Base-by-base conservation (phyloP, 1,140 invertebrate species). In the Zeugodacus cucurbitae region DNA sequence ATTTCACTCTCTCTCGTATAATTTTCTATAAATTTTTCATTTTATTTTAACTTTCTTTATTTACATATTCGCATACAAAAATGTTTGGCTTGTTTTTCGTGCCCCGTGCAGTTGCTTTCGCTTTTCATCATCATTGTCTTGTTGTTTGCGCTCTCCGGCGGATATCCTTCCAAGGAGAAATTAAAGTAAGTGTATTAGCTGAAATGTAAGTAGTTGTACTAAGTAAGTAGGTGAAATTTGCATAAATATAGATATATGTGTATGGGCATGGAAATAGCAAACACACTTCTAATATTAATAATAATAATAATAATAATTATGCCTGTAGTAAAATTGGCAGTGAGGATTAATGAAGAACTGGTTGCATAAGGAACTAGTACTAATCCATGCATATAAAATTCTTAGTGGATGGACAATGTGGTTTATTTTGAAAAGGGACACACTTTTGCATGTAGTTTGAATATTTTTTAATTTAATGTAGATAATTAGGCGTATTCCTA, bases 131-230 rank as follows among this genome's bases (percentile, higher is more conserved):
- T 87, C 37, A 34, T 78, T 41, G 57, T 90, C 89, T 90, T 93
- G 91, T 89, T 92, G 89, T 90, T 92, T 88, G 91, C 90, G 48
- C 89, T 93, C 89, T 90, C 91, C 87, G 89, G 89, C 88, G 92
- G 90, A 86, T 92, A 93, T 92, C 92, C 92, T 90, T 91, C 91
- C 90, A 91, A 91, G 89, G 92, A 93, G 67, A 93, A 92, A 90
- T 91, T 92, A 78, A 93, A 93, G 92, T 93, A 91, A 92, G 92
- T 74, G 26, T 88, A 82, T 57, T 82, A 57, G 62, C 70, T 70
- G 7, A 48, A 82, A 82, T 74, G 32, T 74, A 34, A 22, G 34
- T 37, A 41, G 32, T 22, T 62, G n/a, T 62, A 26, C 7, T 34
- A 67, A 14, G 64, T 44, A 74, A 74, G 34, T 62, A 62, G 32